Evolutionary conservation across 2,888 invertebrate species (phyloP).

Genomic region (Itoplectis maculator): DNA sequence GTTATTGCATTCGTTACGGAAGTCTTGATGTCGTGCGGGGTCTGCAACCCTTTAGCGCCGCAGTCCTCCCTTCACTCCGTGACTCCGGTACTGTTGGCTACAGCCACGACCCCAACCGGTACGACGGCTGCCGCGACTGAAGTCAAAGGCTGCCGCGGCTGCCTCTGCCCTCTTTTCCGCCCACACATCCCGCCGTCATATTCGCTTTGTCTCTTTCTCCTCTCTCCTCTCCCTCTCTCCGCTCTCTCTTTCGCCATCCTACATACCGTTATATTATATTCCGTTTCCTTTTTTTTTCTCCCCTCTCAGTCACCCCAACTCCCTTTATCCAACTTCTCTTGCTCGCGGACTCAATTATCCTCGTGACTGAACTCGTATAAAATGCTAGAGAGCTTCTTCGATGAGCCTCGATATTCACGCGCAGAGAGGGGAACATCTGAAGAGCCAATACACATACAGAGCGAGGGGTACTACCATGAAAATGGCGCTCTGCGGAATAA

Average conservation of each 20-base stretch:
- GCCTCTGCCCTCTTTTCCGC: conserved; percentile 34
- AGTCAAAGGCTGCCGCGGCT: conserved; percentile 42
- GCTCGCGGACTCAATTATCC: conserved; percentile 34
- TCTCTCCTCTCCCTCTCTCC: too few relatives aligned
- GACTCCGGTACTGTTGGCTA: conserved; percentile 10
- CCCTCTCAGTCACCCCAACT: not conserved
- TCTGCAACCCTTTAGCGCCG: conserved; percentile 43
- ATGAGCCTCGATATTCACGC: conserved; percentile 9
- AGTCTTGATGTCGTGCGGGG: conserved; percentile 68
- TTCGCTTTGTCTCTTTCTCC: conserved; percentile 19
- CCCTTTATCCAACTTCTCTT: conserved; percentile 11
- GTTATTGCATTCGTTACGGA: conserved; percentile 81
- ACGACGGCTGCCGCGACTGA: conserved; percentile 39
- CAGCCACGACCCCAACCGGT: conserved; percentile 30
- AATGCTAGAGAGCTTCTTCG: conserved; percentile 13
- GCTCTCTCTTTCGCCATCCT: not conserved
- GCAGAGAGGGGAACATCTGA: not conserved
- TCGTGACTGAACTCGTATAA: conserved; percentile 22
- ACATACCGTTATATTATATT: not conserved
- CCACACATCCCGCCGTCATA: conserved; percentile 13
- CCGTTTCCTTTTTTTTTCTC: not conserved
- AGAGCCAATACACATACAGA: not conserved
- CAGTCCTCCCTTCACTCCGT: conserved; percentile 36
- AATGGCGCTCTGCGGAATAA: conserved; percentile 2
- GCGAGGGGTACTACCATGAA: not conserved